These are phyloP conservation scores for Ephialtes manifestator DNA, from an alignment of 2,888 invertebrate species.

Conservation along the genomic window DNA sequence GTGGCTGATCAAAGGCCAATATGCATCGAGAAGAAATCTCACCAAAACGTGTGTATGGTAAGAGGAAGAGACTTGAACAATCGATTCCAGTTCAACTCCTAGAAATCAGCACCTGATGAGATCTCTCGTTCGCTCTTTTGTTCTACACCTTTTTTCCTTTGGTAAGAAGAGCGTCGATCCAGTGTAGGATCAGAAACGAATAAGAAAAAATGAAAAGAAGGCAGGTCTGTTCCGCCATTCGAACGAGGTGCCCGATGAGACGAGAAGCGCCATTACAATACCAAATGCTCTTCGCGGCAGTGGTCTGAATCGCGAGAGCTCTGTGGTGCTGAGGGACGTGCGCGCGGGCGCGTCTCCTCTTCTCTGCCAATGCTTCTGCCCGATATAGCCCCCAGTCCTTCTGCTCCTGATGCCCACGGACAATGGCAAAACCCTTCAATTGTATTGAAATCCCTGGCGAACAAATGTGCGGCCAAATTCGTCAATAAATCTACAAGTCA, in stretches of 20 bases:
- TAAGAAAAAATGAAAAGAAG: constrained; percentile 20
- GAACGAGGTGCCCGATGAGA: constrained; percentile 67
- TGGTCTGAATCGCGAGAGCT: constrained; percentile 38
- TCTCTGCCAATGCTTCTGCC: constrained; percentile 61
- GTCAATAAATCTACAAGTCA: constrained; percentile 83
- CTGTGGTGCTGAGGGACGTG: constrained; percentile 40
- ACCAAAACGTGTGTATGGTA: constrained; percentile 57
- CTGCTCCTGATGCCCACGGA: constrained; percentile 73
- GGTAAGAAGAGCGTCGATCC: constrained; percentile 28
- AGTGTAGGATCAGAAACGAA: constrained; percentile 16
- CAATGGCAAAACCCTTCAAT: constrained; percentile 81
- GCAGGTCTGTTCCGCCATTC: constrained; percentile 36
- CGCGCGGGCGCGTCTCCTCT: constrained; percentile 32
- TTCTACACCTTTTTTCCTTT: constrained; percentile 19
- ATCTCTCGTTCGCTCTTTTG: constrained; percentile 8
- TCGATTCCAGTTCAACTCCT: constrained; percentile 49
- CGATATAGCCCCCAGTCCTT: constrained; percentile 54
- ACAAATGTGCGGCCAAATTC: constrained; percentile 83
- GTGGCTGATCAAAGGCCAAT: constrained; percentile 50
- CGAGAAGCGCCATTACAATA: constrained; percentile 79
- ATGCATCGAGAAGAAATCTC: constrained; percentile 54
- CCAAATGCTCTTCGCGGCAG: constrained; percentile 75
- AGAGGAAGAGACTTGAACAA: constrained; percentile 25
- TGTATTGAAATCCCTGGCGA: constrained; percentile 82
- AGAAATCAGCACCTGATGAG: constrained; percentile 49